Evolutionary conservation across 2,888 invertebrate species (phyloP), one percentile per base, ranked within the genome.

Genomic region (Eugnorisma glareosa): DNA sequence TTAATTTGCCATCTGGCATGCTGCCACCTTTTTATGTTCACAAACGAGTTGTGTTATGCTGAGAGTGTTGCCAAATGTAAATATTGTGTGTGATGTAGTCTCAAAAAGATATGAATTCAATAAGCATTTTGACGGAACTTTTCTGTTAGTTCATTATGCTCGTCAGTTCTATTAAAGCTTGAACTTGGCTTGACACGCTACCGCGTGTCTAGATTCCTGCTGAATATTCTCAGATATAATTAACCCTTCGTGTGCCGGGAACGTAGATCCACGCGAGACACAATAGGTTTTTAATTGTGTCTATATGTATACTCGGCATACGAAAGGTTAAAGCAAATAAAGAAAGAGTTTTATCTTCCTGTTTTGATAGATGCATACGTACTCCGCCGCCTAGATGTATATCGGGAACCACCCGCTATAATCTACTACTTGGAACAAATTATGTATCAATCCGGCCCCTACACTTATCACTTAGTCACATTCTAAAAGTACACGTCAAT

Each of bases 1-100:
- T 87, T 88, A 77, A 86, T 89, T 88, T 85, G 88, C 89, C 86
- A 69, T 75, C 81, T 86, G 89, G 91, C 91, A 91, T 93, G 92
- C 86, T 73, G 85, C 87, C 88, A 81, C 8, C 8, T 86, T 86
- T 89, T 89, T 69, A 86, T 86, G 83, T 83, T 87, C 73, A 75
- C 75, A 68, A 66, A 77, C 70, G 70, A 77, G 77, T 84, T 89
- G 83, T 85, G 90, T 84, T 90, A 89, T 90, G 88, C 89, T 91
- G 85, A 79, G 75, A 77, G 74, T 77, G 73, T 82, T 81, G 75
- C 81, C 82, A 63, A 28, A 24, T 67, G 35, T 70, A 45, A 81
- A 71, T 81, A 69, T 66, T 73, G 67, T 57, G 21, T 61, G 45
- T 84, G 78, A 74, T 84, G 73, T 77, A 71, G 85, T 82, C 82